phyloP scores from a whole-genome alignment of 2,888 invertebrate species.

The Leptopterna dolabrata region DNA sequence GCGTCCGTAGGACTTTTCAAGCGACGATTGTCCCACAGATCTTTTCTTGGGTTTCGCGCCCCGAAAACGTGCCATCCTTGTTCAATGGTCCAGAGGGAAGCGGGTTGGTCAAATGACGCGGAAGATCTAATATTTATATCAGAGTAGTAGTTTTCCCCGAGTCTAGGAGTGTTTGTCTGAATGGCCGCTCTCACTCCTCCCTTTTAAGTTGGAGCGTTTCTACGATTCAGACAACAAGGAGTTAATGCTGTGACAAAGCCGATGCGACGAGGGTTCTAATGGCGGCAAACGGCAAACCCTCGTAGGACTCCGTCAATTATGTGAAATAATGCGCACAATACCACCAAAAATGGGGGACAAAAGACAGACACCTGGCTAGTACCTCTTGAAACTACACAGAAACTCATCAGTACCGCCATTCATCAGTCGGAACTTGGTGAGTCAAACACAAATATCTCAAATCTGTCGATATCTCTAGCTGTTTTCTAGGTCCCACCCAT shows the following conservation, averaged over 20 bases:
- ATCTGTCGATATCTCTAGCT: too few species aligned
- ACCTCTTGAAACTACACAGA: too few species aligned
- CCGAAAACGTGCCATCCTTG: constrained; percentile 7
- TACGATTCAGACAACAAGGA: not conserved
- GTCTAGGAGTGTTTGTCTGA: not conserved
- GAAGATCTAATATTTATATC: constrained; percentile 48
- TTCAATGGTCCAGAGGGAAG: constrained; percentile 12
- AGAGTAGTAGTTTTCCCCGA: not conserved
- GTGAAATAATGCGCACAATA: too few species aligned
- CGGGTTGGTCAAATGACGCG: constrained; percentile 20
- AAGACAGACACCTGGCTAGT: too few species aligned
- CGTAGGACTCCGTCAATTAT: not conserved
- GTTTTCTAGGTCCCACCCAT: too few species aligned
- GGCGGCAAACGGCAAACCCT: not conserved
- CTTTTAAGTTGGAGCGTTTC: not conserved
- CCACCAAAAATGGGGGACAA: too few species aligned
- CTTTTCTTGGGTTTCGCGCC: not conserved
- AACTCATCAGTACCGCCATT: too few species aligned
- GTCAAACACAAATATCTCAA: too few species aligned
- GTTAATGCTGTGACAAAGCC: not conserved
- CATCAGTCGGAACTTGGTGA: too few species aligned
- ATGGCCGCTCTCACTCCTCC: not conserved
- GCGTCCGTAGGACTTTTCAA: not conserved
- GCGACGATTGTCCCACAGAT: not conserved
- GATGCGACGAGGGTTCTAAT: not conserved